These are phyloP conservation scores for Amphiduros pacificus DNA, from an alignment of 2,888 invertebrate species.

Conservation along the genomic window DNA sequence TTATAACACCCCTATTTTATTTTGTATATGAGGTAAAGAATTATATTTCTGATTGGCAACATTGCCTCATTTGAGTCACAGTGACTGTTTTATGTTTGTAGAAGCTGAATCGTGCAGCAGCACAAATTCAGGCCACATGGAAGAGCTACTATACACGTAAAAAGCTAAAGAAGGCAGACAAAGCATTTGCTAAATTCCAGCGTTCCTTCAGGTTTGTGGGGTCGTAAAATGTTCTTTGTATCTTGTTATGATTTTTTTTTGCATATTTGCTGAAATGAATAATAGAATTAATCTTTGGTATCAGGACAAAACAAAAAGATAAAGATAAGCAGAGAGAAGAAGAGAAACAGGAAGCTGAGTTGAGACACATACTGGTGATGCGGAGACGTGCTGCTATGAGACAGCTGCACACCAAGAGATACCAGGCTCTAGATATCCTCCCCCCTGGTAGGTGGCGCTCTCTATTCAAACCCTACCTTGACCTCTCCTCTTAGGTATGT, in stretches of 20 bases:
- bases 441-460: conserved; percentile 56
- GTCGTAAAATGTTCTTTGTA: background rate
- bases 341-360: conserved; percentile 32
- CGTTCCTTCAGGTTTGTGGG: conserved; percentile 46
- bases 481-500: too few relatives aligned
- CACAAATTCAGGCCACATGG: conserved; percentile 54
- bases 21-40: too few relatives aligned
- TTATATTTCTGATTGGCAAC: too few relatives aligned
- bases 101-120: conserved; percentile 48
- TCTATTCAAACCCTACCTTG: too few relatives aligned
- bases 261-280: background rate
- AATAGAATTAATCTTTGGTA: background rate
- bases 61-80: too few relatives aligned
- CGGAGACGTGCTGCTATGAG: conserved; percentile 49
- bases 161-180: conserved; percentile 45
- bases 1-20: too few relatives aligned
- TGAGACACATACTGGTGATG: conserved; percentile 42
- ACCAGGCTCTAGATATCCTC: conserved; percentile 53
- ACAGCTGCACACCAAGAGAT: conserved; percentile 48
- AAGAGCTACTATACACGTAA: conserved; percentile 47
- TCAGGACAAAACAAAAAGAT: conserved; percentile 33
- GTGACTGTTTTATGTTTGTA: conserved; percentile 26
- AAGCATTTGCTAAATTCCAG: conserved; percentile 52
- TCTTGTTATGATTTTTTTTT: background rate
- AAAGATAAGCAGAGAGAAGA: conserved; percentile 37